phyloP scores from a whole-genome alignment of 2,797 vertebrate species.

The Poecile montanus region DNA sequence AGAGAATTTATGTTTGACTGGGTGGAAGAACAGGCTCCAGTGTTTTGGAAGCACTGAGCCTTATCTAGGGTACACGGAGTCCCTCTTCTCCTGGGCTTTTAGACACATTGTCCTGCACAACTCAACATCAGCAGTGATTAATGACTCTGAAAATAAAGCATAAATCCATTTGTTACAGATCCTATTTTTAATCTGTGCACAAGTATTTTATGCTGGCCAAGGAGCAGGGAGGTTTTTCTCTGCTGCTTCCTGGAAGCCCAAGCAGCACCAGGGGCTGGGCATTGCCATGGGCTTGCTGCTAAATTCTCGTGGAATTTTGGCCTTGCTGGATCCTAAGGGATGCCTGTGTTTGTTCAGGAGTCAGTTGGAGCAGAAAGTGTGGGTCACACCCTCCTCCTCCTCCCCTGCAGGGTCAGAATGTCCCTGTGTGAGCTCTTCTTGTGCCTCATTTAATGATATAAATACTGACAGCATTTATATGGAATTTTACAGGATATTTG shows the following conservation, averaged over 20 bases:
- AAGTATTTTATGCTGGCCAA: neutral
- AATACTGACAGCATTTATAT: fast-evolving
- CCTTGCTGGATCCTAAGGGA: neutral
- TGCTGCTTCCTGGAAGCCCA: neutral
- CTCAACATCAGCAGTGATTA: neutral
- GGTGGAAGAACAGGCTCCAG: neutral
- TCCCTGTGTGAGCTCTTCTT: neutral
- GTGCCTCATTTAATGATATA: neutral
- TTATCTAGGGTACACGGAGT: neutral
- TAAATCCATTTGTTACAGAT: neutral
- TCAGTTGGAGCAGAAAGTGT: neutral
- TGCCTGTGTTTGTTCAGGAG: neutral
- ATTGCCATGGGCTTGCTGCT: neutral
- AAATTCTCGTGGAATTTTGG: neutral
- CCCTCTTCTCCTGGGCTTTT: neutral
- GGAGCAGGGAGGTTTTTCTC: neutral
- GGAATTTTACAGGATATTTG: neutral
- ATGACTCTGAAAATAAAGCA: conserved; percentile 14
- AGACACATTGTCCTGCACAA: neutral
- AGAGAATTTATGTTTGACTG: neutral
- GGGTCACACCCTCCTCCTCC: neutral
- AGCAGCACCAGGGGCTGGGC: neutral
- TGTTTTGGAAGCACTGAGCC: neutral
- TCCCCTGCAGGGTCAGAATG: neutral
- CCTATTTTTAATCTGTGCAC: conserved; percentile 21